Percentiles rank a stretch among this genome's conserved stretches.
Conservation (phyloP, 2,888 invertebrate species). For the Apamea sordens region DNA sequence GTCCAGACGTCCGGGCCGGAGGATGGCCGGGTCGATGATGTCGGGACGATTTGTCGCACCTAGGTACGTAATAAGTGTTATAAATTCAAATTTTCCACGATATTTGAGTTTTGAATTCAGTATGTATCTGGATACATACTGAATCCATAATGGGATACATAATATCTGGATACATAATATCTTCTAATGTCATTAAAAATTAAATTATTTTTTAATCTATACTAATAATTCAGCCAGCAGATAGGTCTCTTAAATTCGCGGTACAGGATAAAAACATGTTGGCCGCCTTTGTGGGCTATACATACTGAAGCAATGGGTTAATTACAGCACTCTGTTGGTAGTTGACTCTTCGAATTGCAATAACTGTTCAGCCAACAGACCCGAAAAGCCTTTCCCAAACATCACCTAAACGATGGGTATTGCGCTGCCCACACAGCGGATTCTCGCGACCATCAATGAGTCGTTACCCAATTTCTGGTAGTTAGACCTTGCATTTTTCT, state of each 20-base stretch:
- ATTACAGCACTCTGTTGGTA: neutral
- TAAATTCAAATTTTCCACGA: neutral
- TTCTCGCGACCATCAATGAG: neutral
- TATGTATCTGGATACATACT: too few relatives aligned
- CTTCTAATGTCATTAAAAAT: neutral
- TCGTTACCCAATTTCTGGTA: too few relatives aligned
- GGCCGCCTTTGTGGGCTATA: neutral
- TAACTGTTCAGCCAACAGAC: neutral
- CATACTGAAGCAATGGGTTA: neutral
- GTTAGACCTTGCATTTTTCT: neutral
- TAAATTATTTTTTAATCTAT: neutral
- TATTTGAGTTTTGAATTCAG: neutral
- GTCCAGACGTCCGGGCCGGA: slow-evolving; percentile 99
- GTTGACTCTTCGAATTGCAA: neutral
- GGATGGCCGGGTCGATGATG: slow-evolving; percentile 99
- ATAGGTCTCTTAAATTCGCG: neutral
- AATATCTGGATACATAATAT: too few relatives aligned
- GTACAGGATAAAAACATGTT: neutral
- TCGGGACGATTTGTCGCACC: slow-evolving; percentile 92
- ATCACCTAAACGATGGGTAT: neutral
- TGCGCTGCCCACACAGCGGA: neutral
- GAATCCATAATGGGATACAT: too few relatives aligned
- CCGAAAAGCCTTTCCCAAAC: neutral
- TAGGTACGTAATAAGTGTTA: slow-evolving; percentile 45
- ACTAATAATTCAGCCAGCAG: too few relatives aligned